phyloP scores from a whole-genome alignment of 2,113 vertebrate genomes.

The Microtus oregoni region DNA sequence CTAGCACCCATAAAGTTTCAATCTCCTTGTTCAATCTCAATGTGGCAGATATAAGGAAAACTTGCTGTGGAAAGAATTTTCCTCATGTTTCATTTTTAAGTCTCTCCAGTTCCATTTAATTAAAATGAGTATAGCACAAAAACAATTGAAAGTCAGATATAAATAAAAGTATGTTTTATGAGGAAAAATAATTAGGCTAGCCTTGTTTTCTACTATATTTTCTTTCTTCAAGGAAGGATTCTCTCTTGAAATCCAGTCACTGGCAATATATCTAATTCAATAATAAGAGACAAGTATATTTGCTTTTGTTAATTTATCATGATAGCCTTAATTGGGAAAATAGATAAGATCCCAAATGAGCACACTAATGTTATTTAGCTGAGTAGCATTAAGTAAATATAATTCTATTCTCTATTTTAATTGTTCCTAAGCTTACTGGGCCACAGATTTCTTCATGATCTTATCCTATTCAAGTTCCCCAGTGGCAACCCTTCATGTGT shows the following conservation, averaged over 20 bases:
- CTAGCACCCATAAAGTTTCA: neutral
- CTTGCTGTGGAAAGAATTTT: neutral
- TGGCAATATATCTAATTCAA: neutral
- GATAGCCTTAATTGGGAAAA: constrained; percentile 20
- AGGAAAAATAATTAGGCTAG: neutral
- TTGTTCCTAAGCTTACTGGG: neutral
- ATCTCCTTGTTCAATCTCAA: neutral
- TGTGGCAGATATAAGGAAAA: neutral
- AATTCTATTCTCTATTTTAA: constrained; percentile 22
- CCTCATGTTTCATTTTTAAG: neutral
- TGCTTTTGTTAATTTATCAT: constrained; percentile 27
- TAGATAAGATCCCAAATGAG: neutral
- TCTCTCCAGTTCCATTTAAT: constrained; percentile 17
- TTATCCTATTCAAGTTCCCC: neutral
- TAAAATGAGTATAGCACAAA: neutral
- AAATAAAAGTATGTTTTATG: neutral
- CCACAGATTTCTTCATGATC: neutral
- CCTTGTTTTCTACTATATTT: neutral
- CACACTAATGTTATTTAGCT: neutral
- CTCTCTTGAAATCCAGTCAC: neutral
- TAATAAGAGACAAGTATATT: neutral
- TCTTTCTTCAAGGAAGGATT: neutral
- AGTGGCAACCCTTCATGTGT: neutral
- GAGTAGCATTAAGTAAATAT: constrained; percentile 22
- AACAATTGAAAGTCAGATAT: neutral